phyloP scores from a whole-genome alignment of 2,113 vertebrate species.

The Drymodes brunneopygia region DNA sequence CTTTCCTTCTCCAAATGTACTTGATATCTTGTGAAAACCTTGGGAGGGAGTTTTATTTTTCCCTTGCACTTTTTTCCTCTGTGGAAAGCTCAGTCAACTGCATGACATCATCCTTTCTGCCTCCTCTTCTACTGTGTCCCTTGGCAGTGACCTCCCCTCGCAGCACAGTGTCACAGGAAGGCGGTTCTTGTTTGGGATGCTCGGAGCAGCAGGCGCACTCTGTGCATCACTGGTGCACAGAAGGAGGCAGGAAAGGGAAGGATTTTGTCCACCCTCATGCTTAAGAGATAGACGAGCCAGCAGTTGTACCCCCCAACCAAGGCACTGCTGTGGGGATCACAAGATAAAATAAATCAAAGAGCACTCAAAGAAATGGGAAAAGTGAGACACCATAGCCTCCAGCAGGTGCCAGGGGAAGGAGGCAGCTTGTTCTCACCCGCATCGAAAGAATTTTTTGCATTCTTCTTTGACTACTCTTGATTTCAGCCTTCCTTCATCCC shows the following conservation, averaged over 20 bases:
- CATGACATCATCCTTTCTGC: background rate
- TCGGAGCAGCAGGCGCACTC: background rate
- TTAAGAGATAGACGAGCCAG: background rate
- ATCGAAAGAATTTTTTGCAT: background rate
- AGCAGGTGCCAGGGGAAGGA: background rate
- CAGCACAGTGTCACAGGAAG: background rate
- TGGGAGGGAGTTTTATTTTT: background rate
- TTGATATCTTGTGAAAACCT: background rate
- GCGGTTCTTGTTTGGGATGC: background rate
- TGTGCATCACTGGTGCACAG: background rate
- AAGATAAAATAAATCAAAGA: background rate
- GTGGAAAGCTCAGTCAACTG: background rate
- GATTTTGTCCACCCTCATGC: background rate
- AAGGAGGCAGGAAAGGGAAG: background rate
- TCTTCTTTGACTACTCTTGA: slow-evolving; percentile 6
- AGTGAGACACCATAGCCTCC: background rate
- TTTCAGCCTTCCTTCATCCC: background rate
- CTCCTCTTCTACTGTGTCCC: background rate
- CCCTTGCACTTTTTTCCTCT: background rate
- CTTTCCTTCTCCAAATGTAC: background rate
- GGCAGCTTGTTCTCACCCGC: background rate
- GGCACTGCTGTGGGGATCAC: background rate
- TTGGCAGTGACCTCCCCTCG: rapidly evolving
- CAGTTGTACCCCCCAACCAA: background rate
- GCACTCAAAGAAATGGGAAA: background rate